A percentile compares a stretch with the other conserved stretches of the same genome.
Evolutionary conservation across 1,140 invertebrate genomes (phyloP).

Genomic region (Drosophila pandora): DNA sequence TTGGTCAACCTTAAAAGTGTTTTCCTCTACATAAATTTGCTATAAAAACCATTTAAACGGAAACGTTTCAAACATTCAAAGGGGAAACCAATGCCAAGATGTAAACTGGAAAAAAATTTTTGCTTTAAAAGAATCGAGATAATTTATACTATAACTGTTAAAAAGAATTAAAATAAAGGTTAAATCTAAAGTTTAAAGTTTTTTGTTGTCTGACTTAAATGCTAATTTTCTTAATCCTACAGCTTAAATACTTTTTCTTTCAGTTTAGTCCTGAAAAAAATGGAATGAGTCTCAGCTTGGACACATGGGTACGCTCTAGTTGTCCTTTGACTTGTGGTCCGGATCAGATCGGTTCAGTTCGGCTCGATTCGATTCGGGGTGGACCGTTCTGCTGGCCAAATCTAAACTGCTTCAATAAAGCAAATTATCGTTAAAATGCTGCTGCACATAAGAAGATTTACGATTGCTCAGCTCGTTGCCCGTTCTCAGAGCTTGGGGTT

Average conservation of each 20-base stretch:
- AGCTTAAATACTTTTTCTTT: neutral
- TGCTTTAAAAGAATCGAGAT: neutral
- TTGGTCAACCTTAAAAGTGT: slow-evolving; percentile 75
- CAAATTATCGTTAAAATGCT: slow-evolving; percentile 83
- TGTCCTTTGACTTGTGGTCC: slow-evolving; percentile 71
- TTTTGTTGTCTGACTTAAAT: neutral
- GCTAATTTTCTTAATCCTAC: neutral
- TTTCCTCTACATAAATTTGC: slow-evolving; percentile 82
- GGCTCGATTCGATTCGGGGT: slow-evolving; percentile 8
- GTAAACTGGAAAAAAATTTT: slow-evolving; percentile 20
- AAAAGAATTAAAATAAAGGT: neutral
- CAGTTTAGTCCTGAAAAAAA: slow-evolving; percentile 1
- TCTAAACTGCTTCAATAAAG: slow-evolving; percentile 82
- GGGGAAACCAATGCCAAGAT: slow-evolving; percentile 57
- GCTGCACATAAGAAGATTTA: slow-evolving; percentile 82
- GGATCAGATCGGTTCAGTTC: slow-evolving; percentile 6
- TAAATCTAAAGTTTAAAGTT: neutral
- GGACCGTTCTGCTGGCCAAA: slow-evolving; percentile 64
- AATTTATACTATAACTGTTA: neutral
- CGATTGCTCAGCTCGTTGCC: slow-evolving; percentile 75
- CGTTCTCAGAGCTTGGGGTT: slow-evolving; percentile 58
- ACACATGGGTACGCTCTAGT: slow-evolving; percentile 55
- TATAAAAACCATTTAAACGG: slow-evolving; percentile 82
- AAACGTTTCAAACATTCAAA: slow-evolving; percentile 78
- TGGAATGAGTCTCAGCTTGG: slow-evolving; percentile 13